phyloP scores from a whole-genome alignment of 1,140 invertebrate genomes.

The Popillia japonica region DNA sequence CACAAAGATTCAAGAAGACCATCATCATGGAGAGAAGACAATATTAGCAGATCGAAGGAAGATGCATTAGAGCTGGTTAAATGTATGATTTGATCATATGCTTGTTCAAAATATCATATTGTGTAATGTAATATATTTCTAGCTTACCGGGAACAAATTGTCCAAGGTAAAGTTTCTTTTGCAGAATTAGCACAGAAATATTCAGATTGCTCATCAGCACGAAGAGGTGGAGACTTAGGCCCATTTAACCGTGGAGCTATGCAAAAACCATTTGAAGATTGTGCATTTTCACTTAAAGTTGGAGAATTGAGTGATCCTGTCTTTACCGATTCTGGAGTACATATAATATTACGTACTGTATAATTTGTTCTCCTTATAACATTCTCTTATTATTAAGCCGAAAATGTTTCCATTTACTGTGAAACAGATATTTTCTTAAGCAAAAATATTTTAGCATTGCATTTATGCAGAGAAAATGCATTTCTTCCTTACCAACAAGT shows the following conservation, averaged over 20 bases:
- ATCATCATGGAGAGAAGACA: constrained; percentile 94
- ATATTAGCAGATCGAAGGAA: constrained; percentile 90
- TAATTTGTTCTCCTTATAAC: constrained; percentile 62
- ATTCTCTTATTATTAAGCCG: constrained; percentile 6
- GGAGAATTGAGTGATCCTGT: constrained; percentile 94
- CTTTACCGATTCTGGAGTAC: constrained; percentile 94
- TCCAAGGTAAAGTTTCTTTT: constrained; percentile 80
- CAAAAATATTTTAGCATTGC: background rate
- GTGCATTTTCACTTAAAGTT: constrained; percentile 90
- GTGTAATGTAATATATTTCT: constrained; percentile 49
- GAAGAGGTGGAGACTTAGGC: constrained; percentile 94
- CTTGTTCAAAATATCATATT: background rate
- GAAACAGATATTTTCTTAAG: constrained; percentile 4
- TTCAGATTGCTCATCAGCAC: constrained; percentile 97
- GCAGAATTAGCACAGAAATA: constrained; percentile 87
- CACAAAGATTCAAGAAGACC: constrained; percentile 92
- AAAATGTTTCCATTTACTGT: constrained; percentile 13
- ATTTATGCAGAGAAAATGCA: constrained; percentile 5
- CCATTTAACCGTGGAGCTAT: constrained; percentile 91
- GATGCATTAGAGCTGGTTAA: constrained; percentile 91
- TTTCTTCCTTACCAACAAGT: background rate
- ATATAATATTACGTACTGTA: constrained; percentile 92
- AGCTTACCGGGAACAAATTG: constrained; percentile 87
- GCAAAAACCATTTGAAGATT: constrained; percentile 98
- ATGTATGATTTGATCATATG: constrained; percentile 48